Conservation (phyloP, 2,113 vertebrate species). For the Barnardius zonarius region DNA sequence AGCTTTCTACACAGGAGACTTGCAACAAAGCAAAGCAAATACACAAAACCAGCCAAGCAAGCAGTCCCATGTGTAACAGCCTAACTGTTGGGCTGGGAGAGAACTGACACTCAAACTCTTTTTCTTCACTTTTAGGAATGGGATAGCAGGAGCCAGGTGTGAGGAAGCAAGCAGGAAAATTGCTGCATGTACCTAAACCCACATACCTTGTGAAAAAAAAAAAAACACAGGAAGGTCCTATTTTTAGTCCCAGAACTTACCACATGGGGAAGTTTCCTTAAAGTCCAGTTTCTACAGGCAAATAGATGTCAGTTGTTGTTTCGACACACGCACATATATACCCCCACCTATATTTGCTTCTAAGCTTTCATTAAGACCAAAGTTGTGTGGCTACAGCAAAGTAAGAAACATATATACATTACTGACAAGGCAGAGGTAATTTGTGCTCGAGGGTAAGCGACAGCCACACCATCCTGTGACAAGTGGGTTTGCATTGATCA, state of each 20-base stretch:
- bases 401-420: not conserved
- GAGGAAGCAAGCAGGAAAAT: not conserved
- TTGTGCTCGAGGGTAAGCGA: not conserved
- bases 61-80: not conserved
- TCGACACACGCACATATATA: not conserved
- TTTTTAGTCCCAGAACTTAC: not conserved
- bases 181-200: not conserved
- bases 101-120: not conserved
- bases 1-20: not conserved
- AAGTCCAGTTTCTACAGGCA: not conserved
- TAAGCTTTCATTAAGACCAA: not conserved
- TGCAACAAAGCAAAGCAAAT: not conserved
- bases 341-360: not conserved
- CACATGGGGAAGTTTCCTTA: not conserved
- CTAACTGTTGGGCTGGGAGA: not conserved
- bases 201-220: not conserved
- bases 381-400: not conserved
- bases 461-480: not conserved
- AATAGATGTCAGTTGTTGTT: not conserved
- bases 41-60: conserved; percentile 14
- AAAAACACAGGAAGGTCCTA: not conserved
- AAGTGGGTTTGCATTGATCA: fast-evolving
- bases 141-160: not conserved
- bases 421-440: not conserved
- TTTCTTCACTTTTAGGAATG: not conserved